phyloP scores from a whole-genome alignment of 37 sponge, comb jelly and placozoan genomes.

The Mnemiopsis leidyi region DNA sequence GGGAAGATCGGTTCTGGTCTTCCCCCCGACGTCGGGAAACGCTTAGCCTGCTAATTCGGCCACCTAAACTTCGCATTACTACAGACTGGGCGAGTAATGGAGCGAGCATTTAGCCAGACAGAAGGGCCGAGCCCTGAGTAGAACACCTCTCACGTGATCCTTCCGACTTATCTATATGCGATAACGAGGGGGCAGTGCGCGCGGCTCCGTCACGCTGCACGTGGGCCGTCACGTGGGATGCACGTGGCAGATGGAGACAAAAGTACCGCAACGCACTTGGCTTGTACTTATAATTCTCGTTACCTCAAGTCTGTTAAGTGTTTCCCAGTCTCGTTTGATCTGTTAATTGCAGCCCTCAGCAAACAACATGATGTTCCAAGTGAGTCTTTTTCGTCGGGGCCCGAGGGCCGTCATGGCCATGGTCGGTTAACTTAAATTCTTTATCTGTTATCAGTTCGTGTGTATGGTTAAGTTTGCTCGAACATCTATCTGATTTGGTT shows the following conservation, averaged over 20 bases:
- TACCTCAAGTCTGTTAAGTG: neutral
- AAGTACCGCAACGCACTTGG: neutral
- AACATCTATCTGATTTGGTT: too few species aligned
- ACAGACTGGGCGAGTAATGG: neutral
- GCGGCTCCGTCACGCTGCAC: neutral
- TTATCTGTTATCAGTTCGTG: too few species aligned
- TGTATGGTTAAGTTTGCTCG: too few species aligned
- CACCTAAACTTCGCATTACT: slow-evolving; percentile 8
- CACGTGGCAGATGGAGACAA: neutral
- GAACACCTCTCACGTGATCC: neutral
- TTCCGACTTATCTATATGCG: neutral
- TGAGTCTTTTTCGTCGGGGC: neutral
- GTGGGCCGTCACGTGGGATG: neutral
- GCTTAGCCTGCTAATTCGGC: neutral
- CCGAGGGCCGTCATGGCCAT: too few species aligned
- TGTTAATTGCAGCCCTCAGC: neutral
- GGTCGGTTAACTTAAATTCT: too few species aligned
- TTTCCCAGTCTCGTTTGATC: neutral
- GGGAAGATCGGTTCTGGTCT: neutral
- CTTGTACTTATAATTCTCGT: neutral
- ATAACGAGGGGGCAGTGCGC: neutral
- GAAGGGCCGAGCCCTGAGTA: neutral
- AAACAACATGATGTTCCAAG: slow-evolving; percentile 18
- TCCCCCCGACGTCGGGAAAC: slow-evolving; percentile 32
- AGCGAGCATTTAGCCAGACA: slow-evolving; percentile 5